Conservation (phyloP, 2,888 invertebrate genomes). For the Amblyjoppa proteus region DNA sequence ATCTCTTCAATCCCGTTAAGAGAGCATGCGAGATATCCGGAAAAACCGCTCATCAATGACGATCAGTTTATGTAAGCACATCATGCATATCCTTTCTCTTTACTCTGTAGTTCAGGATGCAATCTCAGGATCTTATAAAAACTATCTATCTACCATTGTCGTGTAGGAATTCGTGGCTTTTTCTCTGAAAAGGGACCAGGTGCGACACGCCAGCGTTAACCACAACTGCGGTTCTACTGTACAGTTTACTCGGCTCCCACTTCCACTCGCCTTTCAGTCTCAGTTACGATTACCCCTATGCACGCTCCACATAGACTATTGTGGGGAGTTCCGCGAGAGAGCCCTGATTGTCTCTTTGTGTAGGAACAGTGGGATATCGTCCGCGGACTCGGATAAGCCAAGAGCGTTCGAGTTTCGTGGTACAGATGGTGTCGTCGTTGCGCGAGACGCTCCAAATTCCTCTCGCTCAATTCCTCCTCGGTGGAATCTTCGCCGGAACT, state of each 20-base stretch:
- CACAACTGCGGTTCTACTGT: background rate
- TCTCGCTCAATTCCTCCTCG: constrained; percentile 20
- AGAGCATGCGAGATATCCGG: too few species aligned
- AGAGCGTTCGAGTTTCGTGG: background rate
- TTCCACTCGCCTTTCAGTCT: background rate
- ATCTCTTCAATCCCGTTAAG: too few species aligned
- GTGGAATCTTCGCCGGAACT: background rate
- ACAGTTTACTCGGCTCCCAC: background rate
- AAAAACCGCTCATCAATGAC: too few species aligned
- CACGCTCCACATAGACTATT: background rate
- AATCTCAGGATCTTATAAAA: too few species aligned
- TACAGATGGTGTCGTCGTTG: background rate
- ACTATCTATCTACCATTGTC: too few species aligned
- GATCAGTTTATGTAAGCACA: too few species aligned
- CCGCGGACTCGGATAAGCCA: background rate
- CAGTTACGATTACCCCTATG: constrained; percentile 30
- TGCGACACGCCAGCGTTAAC: background rate
- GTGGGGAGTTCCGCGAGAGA: constrained; percentile 17
- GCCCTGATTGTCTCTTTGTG: constrained; percentile 32
- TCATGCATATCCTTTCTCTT: too few species aligned
- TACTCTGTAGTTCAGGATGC: too few species aligned
- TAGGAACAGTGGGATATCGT: constrained; percentile 10
- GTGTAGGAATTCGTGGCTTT: too few species aligned
- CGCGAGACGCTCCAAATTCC: background rate
- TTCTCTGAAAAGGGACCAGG: too few species aligned